Conservation (phyloP, 2,888 invertebrate species). For the Bhutanitis thaidina region DNA sequence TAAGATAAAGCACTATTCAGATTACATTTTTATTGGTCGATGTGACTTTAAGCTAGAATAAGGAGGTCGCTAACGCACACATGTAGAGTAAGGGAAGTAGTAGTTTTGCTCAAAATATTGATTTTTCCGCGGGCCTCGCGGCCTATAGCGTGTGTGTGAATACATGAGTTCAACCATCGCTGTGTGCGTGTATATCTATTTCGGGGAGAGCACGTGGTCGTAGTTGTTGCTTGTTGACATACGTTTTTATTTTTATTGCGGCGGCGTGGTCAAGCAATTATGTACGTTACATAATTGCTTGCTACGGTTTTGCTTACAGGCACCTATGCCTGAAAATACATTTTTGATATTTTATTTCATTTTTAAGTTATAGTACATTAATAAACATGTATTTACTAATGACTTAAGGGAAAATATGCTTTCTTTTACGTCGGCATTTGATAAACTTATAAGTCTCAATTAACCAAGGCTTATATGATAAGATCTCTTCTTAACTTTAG, state of each 20-base stretch:
- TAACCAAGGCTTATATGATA: neutral
- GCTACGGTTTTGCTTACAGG: slow-evolving; percentile 22
- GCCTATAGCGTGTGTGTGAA: slow-evolving; percentile 42
- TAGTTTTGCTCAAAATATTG: slow-evolving; percentile 79
- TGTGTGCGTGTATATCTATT: slow-evolving; percentile 65
- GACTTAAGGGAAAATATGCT: too few species aligned
- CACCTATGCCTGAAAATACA: too few species aligned
- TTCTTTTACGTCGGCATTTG: too few species aligned
- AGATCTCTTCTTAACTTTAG: slow-evolving; percentile 22
- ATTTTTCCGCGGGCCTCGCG: slow-evolving; percentile 71
- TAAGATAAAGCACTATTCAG: slow-evolving; percentile 59
- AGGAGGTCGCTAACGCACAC: slow-evolving; percentile 57
- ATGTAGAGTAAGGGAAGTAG: slow-evolving; percentile 63
- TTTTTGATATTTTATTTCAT: too few species aligned
- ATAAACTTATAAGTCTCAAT: neutral
- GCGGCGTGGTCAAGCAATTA: slow-evolving; percentile 59
- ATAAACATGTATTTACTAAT: too few species aligned
- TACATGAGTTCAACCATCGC: slow-evolving; percentile 28
- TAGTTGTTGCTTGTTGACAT: slow-evolving; percentile 75
- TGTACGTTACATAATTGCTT: slow-evolving; percentile 56
- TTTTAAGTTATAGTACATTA: too few species aligned
- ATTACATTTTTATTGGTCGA: slow-evolving; percentile 30
- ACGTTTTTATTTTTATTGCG: slow-evolving; percentile 71
- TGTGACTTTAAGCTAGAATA: slow-evolving; percentile 38
- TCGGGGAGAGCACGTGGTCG: slow-evolving; percentile 74